These are phyloP conservation scores for Ginglymostoma cirratum DNA, from an alignment of 2,113 vertebrate species.

Conservation along the genomic window DNA sequence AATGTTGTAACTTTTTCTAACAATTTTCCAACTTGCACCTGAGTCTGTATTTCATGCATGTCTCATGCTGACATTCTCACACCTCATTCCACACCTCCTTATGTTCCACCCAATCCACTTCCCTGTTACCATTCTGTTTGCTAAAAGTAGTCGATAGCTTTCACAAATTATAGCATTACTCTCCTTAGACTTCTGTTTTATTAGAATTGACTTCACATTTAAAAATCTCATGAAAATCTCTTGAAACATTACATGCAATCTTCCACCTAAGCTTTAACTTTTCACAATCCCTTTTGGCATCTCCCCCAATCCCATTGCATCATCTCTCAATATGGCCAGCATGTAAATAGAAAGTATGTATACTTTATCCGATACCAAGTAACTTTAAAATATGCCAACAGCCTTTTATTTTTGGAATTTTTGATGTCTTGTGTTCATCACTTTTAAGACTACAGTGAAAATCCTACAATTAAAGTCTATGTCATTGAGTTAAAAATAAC, in stretches of 20 bases:
- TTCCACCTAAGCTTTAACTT: not conserved
- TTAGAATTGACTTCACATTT: not conserved
- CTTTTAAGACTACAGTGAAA: not conserved
- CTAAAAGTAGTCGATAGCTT: not conserved
- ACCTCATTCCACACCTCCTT: too few relatives aligned
- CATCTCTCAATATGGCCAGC: not conserved
- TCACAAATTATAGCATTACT: not conserved
- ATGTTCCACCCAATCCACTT: not conserved
- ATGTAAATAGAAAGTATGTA: not conserved
- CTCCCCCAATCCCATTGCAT: not conserved
- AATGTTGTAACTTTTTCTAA: not conserved
- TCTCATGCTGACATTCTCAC: not conserved
- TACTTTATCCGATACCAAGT: not conserved
- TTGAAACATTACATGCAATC: not conserved
- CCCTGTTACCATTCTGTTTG: not conserved
- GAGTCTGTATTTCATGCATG: not conserved
- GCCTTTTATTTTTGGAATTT: not conserved
- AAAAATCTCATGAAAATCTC: not conserved
- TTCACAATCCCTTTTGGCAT: not conserved
- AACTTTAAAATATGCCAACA: not conserved
- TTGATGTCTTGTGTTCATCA: not conserved
- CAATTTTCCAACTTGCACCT: not conserved
- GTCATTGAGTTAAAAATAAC: not conserved
- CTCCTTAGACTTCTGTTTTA: not conserved
- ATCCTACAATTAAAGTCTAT: not conserved